Conservation (phyloP, 2,888 invertebrate species). For the Desoria tigrina region DNA sequence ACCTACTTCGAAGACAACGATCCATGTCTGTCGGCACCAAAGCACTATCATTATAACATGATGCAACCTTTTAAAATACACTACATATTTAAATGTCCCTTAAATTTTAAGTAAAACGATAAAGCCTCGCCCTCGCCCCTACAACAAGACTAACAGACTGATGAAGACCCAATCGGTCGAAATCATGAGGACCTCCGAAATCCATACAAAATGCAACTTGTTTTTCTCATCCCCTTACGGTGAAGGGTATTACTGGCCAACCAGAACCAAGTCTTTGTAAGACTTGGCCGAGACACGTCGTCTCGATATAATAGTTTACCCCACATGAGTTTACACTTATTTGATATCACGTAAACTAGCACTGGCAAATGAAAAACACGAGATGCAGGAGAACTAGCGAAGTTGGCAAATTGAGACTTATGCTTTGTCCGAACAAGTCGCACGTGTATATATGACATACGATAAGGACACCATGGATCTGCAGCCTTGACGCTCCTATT, state of each 20-base stretch:
- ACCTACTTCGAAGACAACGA: slow-evolving; percentile 1
- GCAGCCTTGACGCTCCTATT: too few relatives aligned
- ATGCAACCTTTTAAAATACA: too few relatives aligned
- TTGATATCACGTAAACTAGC: neutral
- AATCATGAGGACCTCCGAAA: too few relatives aligned
- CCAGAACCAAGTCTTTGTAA: neutral
- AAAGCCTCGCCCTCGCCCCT: too few relatives aligned
- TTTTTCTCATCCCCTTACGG: neutral
- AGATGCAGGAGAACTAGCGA: neutral
- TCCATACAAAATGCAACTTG: neutral
- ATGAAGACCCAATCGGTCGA: too few relatives aligned
- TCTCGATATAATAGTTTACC: slow-evolving; percentile 1
- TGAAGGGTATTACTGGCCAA: neutral
- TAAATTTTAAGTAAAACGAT: too few relatives aligned
- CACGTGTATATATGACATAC: too few relatives aligned
- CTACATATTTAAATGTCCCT: too few relatives aligned
- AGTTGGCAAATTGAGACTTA: neutral
- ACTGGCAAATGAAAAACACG: slow-evolving; percentile 10
- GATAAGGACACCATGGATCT: too few relatives aligned
- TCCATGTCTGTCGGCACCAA: neutral
- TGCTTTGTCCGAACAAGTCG: too few relatives aligned
- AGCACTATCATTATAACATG: too few relatives aligned
- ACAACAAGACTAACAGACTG: too few relatives aligned
- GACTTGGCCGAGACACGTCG: neutral
- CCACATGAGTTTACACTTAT: neutral